Percentiles rank a stretch among this genome's conserved stretches.
Evolutionary conservation across 2,113 vertebrate species (phyloP).

Genomic region (Furnarius figulus): DNA sequence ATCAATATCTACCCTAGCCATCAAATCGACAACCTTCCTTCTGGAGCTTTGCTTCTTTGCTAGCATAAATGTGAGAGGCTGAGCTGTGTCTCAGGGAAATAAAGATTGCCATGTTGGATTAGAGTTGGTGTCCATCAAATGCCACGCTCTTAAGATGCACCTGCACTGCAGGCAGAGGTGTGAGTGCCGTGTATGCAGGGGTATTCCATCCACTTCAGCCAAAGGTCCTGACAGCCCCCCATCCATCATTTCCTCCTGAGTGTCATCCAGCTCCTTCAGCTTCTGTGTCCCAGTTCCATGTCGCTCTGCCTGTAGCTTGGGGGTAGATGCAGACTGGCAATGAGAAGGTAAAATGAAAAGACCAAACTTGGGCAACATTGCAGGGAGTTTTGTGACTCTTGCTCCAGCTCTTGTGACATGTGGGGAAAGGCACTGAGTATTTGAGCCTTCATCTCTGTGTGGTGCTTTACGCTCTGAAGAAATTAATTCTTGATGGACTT

Average conservation of each 20-base stretch:
- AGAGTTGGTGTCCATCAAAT: background rate
- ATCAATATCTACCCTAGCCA: background rate
- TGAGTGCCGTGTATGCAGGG: rapidly evolving
- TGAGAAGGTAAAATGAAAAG: background rate
- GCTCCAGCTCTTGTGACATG: rapidly evolving
- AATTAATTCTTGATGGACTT: background rate
- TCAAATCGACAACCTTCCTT: background rate
- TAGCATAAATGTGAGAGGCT: background rate
- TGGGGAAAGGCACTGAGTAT: background rate
- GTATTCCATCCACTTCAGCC: background rate
- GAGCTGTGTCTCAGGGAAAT: background rate
- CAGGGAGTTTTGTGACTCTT: background rate
- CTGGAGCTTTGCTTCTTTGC: background rate
- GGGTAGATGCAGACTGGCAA: background rate
- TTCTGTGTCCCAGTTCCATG: rapidly evolving
- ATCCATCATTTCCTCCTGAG: background rate
- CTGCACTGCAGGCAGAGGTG: background rate
- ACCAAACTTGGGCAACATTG: too few relatives aligned
- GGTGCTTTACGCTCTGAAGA: background rate
- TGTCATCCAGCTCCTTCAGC: background rate
- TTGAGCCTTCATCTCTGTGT: background rate
- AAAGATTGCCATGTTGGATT: background rate
- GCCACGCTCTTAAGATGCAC: background rate
- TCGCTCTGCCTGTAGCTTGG: background rate
- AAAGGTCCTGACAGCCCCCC: background rate